Conservation (phyloP, 1,140 invertebrate genomes). For the Euura saliciscinereae region DNA sequence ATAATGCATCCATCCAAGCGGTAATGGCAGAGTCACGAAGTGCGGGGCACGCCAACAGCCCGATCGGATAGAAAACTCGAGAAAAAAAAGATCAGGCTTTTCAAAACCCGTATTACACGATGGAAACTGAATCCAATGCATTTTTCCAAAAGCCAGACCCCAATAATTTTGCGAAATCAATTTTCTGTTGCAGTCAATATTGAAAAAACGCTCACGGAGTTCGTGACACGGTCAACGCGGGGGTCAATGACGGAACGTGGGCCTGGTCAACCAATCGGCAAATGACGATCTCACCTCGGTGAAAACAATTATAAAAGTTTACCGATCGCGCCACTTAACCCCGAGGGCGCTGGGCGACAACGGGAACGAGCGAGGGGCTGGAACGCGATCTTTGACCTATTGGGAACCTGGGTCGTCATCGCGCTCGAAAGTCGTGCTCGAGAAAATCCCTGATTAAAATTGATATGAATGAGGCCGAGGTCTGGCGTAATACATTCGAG, state of each 20-base stretch:
- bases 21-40: slow-evolving; percentile 34
- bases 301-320: slow-evolving; percentile 43
- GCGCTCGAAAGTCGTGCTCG: not conserved
- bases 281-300: slow-evolving; percentile 30
- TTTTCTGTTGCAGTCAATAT: not conserved
- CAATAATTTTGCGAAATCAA: too few relatives aligned
- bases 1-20: slow-evolving; percentile 33
- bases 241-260: not conserved
- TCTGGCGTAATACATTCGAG: too few relatives aligned
- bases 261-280: not conserved
- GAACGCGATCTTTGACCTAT: not conserved
- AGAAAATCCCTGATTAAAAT: not conserved
- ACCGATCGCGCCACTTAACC: slow-evolving; percentile 39
- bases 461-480: not conserved
- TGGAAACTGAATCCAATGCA: not conserved
- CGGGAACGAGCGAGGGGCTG: slow-evolving; percentile 6
- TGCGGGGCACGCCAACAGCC: slow-evolving; percentile 28
- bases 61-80: slow-evolving; percentile 20
- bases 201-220: not conserved
- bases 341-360: slow-evolving; percentile 38
- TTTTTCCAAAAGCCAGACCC: too few relatives aligned
- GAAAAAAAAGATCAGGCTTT: not conserved
- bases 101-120: slow-evolving; percentile 9
- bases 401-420: not conserved
- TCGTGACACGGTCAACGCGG: not conserved